phyloP scores from a whole-genome alignment of 2,113 vertebrate genomes.

The Thymallus thymallus region DNA sequence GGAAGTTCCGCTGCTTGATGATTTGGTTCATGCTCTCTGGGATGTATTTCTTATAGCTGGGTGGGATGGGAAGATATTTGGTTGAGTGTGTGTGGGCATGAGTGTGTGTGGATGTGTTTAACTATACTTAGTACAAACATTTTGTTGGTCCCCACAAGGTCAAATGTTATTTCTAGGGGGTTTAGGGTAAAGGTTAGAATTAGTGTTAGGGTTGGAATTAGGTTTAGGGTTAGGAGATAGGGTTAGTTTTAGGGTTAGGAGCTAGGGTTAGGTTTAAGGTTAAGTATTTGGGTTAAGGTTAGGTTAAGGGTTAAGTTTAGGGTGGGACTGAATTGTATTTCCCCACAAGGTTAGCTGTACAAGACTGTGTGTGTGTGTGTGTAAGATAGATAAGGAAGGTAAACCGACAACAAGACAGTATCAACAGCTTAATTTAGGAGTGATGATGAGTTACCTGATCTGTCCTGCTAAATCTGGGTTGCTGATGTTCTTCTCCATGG shows the following conservation, averaged over 20 bases:
- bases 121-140: too few relatives aligned
- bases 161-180: too few relatives aligned
- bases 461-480: constrained; percentile 75
- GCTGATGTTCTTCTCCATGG: constrained; percentile 73
- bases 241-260: too few relatives aligned
- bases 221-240: too few relatives aligned
- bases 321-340: too few relatives aligned
- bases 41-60: constrained; percentile 75
- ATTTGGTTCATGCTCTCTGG: constrained; percentile 79
- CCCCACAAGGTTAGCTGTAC: too few relatives aligned
- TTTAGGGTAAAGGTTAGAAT: too few relatives aligned
- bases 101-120: constrained; percentile 47
- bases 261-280: too few relatives aligned
- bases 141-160: too few relatives aligned
- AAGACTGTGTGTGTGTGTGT: neutral
- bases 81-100: constrained; percentile 53
- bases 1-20: constrained; percentile 82
- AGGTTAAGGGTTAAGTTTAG: too few relatives aligned
- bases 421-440: neutral
- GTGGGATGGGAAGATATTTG: neutral
- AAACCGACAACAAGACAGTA: neutral
- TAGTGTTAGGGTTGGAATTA: too few relatives aligned
- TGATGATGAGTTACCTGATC: constrained; percentile 68
- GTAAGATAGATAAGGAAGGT: neutral
- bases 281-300: too few relatives aligned